Evolutionary conservation across 2,888 invertebrate genomes (phyloP), one percentile per base, ranked within the genome.

Genomic region (Mythimna vitellina): DNA sequence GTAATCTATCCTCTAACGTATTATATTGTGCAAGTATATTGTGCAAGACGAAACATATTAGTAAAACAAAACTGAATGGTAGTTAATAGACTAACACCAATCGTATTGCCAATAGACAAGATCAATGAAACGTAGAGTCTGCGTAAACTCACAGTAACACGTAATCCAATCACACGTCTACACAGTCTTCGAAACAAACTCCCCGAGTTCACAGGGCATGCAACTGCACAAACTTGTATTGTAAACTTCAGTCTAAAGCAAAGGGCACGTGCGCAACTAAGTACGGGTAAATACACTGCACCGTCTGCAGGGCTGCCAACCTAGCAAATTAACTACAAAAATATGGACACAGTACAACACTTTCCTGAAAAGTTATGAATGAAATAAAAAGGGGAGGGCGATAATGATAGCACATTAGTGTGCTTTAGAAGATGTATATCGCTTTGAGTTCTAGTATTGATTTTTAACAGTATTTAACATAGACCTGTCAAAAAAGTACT

Each of bases 191-290:
- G 73, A 64, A 81, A 76, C 64, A 70, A 76, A 80, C 79, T 80
- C 56, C 72, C 6, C 49, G 79, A 83, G 83, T 86, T 86, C 76
- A 83, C 61, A 65, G 66, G 57, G 76, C 74, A 76, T 80, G 82
- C 81, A 86, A 82, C 82, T 84, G 85, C 86, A 87, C 78, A 85
- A 89, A 91, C 86, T 91, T 89, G 82, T 82, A 89, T 86, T 88
- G 88, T 87, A 86, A 89, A 89, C 86, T 90, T 89, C 65, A 63
- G 66, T 74, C 75, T 66, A 72, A 76, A 82, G 70, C 76, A 78
- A 76, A 72, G 66, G 81, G 76, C 86, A 86, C 88, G 87, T 88
- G 84, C 86, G 62, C 78, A 68, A 80, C 83, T 73, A 82, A 79
- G 74, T 80, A 82, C 66, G 69, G 68, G 84, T 85, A 89, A 89